These are phyloP conservation scores for Odiellus spinosus DNA, from an alignment of 2,888 invertebrate genomes.

Conservation along the genomic window DNA sequence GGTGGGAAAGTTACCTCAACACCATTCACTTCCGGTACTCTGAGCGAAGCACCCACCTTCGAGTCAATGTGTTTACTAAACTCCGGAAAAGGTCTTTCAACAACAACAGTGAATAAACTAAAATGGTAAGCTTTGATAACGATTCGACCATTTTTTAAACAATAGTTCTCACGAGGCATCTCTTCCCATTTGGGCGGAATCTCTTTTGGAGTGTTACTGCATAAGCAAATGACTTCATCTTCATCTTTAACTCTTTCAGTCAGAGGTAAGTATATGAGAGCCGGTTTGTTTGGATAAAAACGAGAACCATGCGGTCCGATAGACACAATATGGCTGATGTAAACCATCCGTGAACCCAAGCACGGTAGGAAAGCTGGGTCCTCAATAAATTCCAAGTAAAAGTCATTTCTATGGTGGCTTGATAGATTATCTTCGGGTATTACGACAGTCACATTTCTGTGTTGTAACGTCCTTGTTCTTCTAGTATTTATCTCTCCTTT, in stretches of 20 bases:
- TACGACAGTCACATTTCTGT: constrained; percentile 8
- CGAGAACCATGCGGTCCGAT: constrained; percentile 23
- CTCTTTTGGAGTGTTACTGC: constrained; percentile 19
- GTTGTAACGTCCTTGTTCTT: constrained; percentile 2
- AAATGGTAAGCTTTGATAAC: constrained; percentile 21
- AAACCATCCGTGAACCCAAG: constrained; percentile 13
- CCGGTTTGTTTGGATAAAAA: constrained; percentile 21
- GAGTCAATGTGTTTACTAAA: constrained; percentile 15
- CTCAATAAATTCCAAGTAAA: constrained; percentile 11
- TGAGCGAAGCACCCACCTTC: constrained; percentile 20
- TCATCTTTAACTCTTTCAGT: constrained; percentile 16
- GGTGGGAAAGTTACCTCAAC: constrained; percentile 23
- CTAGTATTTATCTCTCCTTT: constrained; percentile 3
- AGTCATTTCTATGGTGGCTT: constrained; percentile 5
- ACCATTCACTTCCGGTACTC: constrained; percentile 20
- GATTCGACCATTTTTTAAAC: constrained; percentile 14
- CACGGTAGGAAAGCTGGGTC: constrained; percentile 10
- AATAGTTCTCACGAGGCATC: constrained; percentile 16
- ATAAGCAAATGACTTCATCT: constrained; percentile 21
- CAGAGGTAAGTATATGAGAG: constrained; percentile 21
- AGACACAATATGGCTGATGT: constrained; percentile 22
- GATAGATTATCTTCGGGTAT: constrained; percentile 7
- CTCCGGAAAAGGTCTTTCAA: constrained; percentile 21
- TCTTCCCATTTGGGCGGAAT: constrained; percentile 18
- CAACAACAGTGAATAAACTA: constrained; percentile 23